phyloP scores from a whole-genome alignment of 2,888 invertebrate genomes.

The Thereva unica region DNA sequence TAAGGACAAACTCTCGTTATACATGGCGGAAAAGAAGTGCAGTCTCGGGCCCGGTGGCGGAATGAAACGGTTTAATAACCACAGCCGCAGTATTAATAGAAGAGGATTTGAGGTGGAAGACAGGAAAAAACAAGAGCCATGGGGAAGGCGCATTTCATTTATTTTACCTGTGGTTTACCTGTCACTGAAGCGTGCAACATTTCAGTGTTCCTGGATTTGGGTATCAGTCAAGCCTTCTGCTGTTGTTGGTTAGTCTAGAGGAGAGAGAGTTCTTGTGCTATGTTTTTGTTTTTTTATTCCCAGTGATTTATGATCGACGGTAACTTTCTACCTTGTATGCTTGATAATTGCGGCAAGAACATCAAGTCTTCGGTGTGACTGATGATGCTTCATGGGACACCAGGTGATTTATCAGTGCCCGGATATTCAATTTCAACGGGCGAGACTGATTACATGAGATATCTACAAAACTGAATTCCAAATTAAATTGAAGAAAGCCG shows the following conservation, averaged over 20 bases:
- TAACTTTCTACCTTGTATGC: no score
- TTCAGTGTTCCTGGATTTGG: not conserved
- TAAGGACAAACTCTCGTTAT: no score
- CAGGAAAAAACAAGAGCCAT: not conserved
- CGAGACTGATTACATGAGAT: not conserved
- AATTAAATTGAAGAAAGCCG: no score
- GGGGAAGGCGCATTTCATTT: conserved; percentile 14
- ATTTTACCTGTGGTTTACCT: conserved; percentile 3
- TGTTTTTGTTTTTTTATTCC: conserved; percentile 1
- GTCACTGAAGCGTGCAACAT: not conserved
- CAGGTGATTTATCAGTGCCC: conserved; percentile 9
- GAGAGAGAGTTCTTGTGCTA: no score
- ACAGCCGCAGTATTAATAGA: conserved; percentile 18
- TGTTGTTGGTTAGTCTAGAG: no score
- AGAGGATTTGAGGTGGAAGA: not conserved
- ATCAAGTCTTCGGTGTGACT: no score
- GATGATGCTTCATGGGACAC: conserved; percentile 4
- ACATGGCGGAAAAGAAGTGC: not conserved
- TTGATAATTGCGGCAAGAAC: no score
- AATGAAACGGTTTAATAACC: conserved; percentile 17
- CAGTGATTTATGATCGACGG: not conserved
- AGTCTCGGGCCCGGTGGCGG: conserved; percentile 4
- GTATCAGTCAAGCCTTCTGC: no score
- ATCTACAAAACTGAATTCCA: no score
- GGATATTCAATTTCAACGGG: conserved; percentile 17